phyloP scores from a whole-genome alignment of 2,888 invertebrate species.

The Caenorhabditis uteleia region DNA sequence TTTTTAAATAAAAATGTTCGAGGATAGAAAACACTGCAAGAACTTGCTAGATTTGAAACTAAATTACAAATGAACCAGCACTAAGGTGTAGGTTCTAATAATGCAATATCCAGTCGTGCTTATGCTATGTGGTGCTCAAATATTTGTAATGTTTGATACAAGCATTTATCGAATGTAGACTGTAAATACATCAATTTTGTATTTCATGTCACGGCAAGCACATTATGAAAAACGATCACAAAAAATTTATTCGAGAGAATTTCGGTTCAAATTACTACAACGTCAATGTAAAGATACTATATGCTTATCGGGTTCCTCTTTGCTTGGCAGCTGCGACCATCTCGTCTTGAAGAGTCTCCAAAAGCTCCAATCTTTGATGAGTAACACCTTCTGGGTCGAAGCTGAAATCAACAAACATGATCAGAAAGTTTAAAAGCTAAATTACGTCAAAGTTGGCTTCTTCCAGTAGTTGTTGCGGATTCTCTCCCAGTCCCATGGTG shows the following conservation, averaged over 20 bases:
- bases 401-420: slow-evolving; percentile 9
- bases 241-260: slow-evolving; percentile 22
- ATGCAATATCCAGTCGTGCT: too few species aligned
- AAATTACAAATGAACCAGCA: too few species aligned
- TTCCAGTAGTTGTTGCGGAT: slow-evolving; percentile 65
- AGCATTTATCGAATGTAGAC: too few species aligned
- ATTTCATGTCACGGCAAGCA: too few species aligned
- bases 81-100: too few species aligned
- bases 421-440: background rate
- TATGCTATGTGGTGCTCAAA: too few species aligned
- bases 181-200: too few species aligned
- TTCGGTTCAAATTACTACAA: slow-evolving; percentile 31
- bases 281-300: slow-evolving; percentile 6
- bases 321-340: slow-evolving; percentile 58
- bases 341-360: slow-evolving; percentile 64
- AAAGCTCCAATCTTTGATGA: slow-evolving; percentile 59
- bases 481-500: slow-evolving; percentile 67
- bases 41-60: too few species aligned
- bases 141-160: too few species aligned
- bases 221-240: slow-evolving; percentile 11
- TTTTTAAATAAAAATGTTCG: too few species aligned
- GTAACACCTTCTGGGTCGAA: slow-evolving; percentile 61
- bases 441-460: slow-evolving; percentile 55
- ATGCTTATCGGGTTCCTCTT: slow-evolving; percentile 54
- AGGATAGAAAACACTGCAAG: too few species aligned